A percentile compares a stretch with the other conserved stretches of the same genome.
Evolutionary conservation across 2,888 invertebrate species (phyloP).

Genomic region (Drosophila histrio): DNA sequence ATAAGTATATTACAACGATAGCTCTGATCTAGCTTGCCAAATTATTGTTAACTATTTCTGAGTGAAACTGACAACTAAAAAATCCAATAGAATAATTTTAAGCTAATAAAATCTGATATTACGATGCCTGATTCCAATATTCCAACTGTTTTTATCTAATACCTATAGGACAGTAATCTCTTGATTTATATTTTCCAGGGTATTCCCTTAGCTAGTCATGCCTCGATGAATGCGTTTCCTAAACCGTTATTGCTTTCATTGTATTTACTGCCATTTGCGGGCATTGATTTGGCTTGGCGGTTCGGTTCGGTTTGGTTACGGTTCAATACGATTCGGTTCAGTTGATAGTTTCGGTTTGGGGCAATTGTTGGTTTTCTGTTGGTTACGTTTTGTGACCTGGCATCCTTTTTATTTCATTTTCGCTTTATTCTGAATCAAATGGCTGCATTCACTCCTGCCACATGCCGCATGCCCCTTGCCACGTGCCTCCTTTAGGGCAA

Average conservation of each 20-base stretch:
- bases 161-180: too few relatives aligned
- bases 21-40: too few relatives aligned
- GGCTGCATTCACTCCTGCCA: neutral
- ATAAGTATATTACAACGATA: too few relatives aligned
- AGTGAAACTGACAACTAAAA: too few relatives aligned
- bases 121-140: too few relatives aligned
- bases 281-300: slow-evolving; percentile 66
- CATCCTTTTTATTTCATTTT: slow-evolving; percentile 49
- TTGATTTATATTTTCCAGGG: neutral
- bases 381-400: slow-evolving; percentile 25
- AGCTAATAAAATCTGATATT: too few relatives aligned
- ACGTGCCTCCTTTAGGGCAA: neutral
- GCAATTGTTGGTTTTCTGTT: slow-evolving; percentile 41
- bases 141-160: too few relatives aligned
- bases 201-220: slow-evolving; percentile 12
- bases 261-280: slow-evolving; percentile 50
- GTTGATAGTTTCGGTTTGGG: slow-evolving; percentile 25
- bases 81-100: too few relatives aligned
- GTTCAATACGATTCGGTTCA: slow-evolving; percentile 28
- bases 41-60: too few relatives aligned
- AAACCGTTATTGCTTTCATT: slow-evolving; percentile 23
- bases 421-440: slow-evolving; percentile 56
- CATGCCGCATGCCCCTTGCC: neutral
- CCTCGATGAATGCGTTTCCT: neutral
- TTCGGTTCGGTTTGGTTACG: slow-evolving; percentile 25